Conservation (phyloP, 2,113 vertebrate genomes). For the Spea multiplicata region DNA sequence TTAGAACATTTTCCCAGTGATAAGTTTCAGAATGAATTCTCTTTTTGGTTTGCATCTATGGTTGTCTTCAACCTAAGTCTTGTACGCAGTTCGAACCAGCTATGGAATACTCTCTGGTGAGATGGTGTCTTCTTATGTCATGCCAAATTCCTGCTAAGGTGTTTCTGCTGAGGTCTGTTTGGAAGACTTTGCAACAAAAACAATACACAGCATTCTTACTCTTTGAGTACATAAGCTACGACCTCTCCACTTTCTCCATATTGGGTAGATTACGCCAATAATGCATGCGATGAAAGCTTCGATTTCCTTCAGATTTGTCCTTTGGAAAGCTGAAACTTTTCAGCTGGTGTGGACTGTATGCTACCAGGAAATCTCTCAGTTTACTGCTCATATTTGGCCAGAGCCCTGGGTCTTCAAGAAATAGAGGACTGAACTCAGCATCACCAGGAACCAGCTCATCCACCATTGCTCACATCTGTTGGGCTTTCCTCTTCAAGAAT, state of each 20-base stretch:
- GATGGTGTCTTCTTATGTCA: not conserved
- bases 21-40: not conserved
- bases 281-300: too few species aligned
- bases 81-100: not conserved
- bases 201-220: not conserved
- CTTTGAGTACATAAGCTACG: slow-evolving; percentile 1
- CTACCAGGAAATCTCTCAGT: not conserved
- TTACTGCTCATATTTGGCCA: slow-evolving; percentile 5
- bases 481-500: too few species aligned
- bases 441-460: too few species aligned
- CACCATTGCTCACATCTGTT: too few species aligned
- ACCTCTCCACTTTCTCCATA: too few species aligned
- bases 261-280: too few species aligned
- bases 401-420: too few species aligned
- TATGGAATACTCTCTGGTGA: not conserved
- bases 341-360: not conserved
- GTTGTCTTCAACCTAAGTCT: too few species aligned
- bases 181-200: not conserved
- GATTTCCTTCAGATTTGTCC: not conserved
- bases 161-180: not conserved
- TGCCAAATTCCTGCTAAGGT: not conserved
- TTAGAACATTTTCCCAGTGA: not conserved
- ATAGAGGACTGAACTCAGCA: too few species aligned
- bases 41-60: too few species aligned
- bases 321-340: not conserved